Evolutionary conservation across 2,113 vertebrate genomes (phyloP).

Genomic region (Corythaixoides concolor): DNA sequence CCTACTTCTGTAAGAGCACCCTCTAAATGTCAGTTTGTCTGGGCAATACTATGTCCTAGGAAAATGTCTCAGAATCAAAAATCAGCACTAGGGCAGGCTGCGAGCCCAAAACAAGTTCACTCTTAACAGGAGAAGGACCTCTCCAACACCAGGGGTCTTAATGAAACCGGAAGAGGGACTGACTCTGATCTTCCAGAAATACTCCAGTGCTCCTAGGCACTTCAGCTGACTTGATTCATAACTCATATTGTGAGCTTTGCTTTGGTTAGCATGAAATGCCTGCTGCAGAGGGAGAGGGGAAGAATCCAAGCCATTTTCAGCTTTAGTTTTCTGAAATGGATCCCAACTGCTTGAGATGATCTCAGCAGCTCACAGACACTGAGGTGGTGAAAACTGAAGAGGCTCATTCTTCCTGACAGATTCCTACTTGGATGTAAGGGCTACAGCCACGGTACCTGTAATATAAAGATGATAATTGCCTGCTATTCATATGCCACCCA

Average conservation of each 20-base stretch:
- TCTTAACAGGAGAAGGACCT: neutral
- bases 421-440: slow-evolving; percentile 38
- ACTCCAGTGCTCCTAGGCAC: neutral
- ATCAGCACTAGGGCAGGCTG: neutral
- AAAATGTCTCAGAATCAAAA: neutral
- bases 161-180: neutral
- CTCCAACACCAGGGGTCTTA: neutral
- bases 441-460: neutral
- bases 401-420: neutral
- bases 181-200: neutral
- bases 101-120: neutral
- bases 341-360: slow-evolving; percentile 57
- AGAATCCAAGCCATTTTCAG: slow-evolving; percentile 3
- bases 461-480: slow-evolving; percentile 47
- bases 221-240: neutral
- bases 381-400: slow-evolving; percentile 55
- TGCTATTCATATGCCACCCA: slow-evolving; percentile 62
- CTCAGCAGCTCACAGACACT: slow-evolving; percentile 68
- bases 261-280: neutral
- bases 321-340: slow-evolving; percentile 61
- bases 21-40: neutral
- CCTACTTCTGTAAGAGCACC: neutral
- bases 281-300: neutral
- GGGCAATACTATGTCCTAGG: too few relatives aligned
- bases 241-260: neutral